Conservation (phyloP, 1,140 invertebrate genomes). For the Hydropsyche tenuis region DNA sequence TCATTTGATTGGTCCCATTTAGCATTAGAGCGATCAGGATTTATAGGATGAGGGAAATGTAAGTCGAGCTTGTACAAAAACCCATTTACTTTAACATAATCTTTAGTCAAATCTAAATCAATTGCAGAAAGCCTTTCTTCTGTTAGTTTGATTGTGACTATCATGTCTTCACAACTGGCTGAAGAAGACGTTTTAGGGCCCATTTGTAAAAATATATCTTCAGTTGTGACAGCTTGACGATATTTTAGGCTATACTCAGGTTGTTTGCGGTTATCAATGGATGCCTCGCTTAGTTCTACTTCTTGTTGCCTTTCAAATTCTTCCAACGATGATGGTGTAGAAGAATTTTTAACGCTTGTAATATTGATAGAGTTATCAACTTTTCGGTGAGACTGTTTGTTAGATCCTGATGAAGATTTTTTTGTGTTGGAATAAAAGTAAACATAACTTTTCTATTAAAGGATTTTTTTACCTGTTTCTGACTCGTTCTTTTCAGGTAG, state of each 20-base stretch:
- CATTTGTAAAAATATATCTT: constrained; percentile 85
- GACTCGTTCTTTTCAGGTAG: constrained; percentile 19
- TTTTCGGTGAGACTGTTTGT: no score
- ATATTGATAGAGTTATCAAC: no score
- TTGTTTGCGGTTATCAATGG: constrained; percentile 68
- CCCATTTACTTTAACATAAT: constrained; percentile 69
- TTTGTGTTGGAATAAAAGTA: neutral
- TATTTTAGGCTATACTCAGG: constrained; percentile 85
- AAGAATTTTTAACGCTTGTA: neutral
- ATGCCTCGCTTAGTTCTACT: constrained; percentile 57
- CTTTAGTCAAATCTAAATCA: constrained; percentile 73
- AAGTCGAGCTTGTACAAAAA: constrained; percentile 73
- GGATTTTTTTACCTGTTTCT: constrained; percentile 9
- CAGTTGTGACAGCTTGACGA: constrained; percentile 81
- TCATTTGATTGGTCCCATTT: constrained; percentile 76
- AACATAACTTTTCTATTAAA: neutral
- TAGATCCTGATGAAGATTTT: no score
- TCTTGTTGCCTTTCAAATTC: constrained; percentile 63
- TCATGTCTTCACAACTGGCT: constrained; percentile 85
- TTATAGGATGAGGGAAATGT: constrained; percentile 78
- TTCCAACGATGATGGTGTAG: constrained; percentile 59
- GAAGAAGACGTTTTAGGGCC: constrained; percentile 81
- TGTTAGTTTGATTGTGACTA: constrained; percentile 76
- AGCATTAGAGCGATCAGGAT: constrained; percentile 80
- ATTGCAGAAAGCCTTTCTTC: constrained; percentile 71